phyloP scores from a whole-genome alignment of 2,113 vertebrate genomes.

The Sander lucioperca region DNA sequence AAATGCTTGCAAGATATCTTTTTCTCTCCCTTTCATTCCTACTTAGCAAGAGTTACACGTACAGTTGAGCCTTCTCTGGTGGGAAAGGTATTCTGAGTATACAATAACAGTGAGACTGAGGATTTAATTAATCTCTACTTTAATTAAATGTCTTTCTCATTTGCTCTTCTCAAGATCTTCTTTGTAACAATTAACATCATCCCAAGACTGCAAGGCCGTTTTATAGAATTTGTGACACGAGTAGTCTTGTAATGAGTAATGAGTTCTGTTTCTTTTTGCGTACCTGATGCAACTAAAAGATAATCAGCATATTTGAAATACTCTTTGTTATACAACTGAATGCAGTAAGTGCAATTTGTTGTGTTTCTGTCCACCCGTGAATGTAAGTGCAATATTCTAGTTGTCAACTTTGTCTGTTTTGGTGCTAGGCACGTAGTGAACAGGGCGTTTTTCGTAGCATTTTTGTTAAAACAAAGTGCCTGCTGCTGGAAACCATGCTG shows the following conservation, averaged over 20 bases:
- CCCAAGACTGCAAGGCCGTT: constrained; percentile 21
- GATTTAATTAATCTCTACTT: constrained; percentile 63
- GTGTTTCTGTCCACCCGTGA: background rate
- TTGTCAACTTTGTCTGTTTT: background rate
- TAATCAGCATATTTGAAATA: background rate
- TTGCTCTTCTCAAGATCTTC: constrained; percentile 23
- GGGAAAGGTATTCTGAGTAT: constrained; percentile 18
- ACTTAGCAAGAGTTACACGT: constrained; percentile 27
- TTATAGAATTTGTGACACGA: constrained; percentile 20
- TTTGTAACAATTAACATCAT: constrained; percentile 42
- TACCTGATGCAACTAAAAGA: constrained; percentile 17
- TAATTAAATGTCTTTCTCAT: constrained; percentile 62
- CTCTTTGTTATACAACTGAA: background rate
- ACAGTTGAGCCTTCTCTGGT: background rate
- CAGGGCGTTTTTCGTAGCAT: no score
- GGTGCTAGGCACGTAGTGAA: no score
- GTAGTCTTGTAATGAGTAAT: constrained; percentile 3
- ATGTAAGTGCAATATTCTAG: background rate
- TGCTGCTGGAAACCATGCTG: no score
- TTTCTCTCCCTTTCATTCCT: background rate
- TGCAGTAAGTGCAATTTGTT: background rate
- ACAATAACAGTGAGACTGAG: constrained; percentile 38
- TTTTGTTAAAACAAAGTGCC: no score
- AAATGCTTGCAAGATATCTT: background rate
- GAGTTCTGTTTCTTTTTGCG: background rate